Conservation (phyloP, 2,797 vertebrate genomes). For the Notoglanidium macrostoma region DNA sequence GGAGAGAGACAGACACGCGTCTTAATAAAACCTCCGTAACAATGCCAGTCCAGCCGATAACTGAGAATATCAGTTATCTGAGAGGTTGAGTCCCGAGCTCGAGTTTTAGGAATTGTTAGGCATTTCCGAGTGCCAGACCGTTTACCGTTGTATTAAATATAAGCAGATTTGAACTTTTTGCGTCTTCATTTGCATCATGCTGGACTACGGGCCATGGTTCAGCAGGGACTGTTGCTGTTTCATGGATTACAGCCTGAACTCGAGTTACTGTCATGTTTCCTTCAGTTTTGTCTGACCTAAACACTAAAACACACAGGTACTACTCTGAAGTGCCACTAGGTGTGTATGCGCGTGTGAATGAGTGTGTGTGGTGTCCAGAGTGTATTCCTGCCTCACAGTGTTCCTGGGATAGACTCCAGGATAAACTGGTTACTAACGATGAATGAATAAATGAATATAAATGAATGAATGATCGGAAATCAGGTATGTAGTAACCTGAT, state of each 20-base stretch:
- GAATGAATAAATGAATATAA: background rate
- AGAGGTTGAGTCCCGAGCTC: background rate
- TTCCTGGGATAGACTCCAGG: background rate
- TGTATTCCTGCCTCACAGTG: background rate
- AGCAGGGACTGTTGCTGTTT: background rate
- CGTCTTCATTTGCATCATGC: background rate
- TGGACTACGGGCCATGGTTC: background rate
- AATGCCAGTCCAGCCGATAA: background rate
- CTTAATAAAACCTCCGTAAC: slow-evolving; percentile 8
- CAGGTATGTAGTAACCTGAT: background rate
- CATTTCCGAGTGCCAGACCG: no score
- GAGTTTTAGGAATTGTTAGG: background rate
- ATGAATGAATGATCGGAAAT: background rate
- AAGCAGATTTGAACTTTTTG: background rate
- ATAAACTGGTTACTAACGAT: background rate
- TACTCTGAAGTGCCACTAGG: background rate
- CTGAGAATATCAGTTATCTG: background rate
- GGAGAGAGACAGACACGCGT: background rate
- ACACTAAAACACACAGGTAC: background rate
- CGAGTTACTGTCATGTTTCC: background rate
- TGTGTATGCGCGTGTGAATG: background rate
- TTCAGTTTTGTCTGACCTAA: background rate
- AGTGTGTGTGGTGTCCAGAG: background rate
- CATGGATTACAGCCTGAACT: background rate
- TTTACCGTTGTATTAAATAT: background rate